Evolutionary conservation across 2,113 vertebrate species (phyloP), one percentile per base, ranked within the genome.

Genomic region (Alligator sinensis): DNA sequence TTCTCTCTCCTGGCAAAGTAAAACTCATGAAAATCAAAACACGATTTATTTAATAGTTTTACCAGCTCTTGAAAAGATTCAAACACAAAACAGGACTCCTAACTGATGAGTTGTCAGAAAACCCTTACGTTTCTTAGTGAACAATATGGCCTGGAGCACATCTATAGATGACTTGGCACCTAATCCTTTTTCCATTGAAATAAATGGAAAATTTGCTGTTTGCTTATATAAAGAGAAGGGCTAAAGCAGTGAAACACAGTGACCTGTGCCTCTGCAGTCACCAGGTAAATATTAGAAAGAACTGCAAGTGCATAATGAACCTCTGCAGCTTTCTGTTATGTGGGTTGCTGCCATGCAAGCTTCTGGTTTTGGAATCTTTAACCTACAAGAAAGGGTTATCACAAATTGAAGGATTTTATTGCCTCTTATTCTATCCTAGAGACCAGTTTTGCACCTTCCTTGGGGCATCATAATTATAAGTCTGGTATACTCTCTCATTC

Each of bases 151-250:
- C n/a, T 27, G 54, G 64, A 25, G n/a, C 66, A 3, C 61, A 80
- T 92, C 4, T 21, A 62, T 86, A 93, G 91, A 28, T 85, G 25
- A 95, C 47, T 92, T 85, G 86, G 90, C 17, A 61, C 91, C 58
- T 83, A 55, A 54, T 92, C 82, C 57, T 92, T 0, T 85, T 87
- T 54, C 90, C 10, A 0, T 0, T 79, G 76, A 90, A 92, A 77
- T 19, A 61, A 28, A 34, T 89, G 86, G 34, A 72, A 91, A 96
- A 88, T 80, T 91, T 90, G 74, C 61, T 38, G 25, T 89, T 95
- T 94, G 82, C 88, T 87, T 93, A 87, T 82, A 83, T 64, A 85
- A 77, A 86, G 84, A 72, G 30, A 92, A 90, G 77, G 74, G 74
- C 94, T 62, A 16, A 0, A 0, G 64, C 63, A 79, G 47, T 88